Percentiles rank a stretch among this genome's conserved stretches.
Conservation (phyloP, 2,797 vertebrate genomes). For the Sebastes iracundus region DNA sequence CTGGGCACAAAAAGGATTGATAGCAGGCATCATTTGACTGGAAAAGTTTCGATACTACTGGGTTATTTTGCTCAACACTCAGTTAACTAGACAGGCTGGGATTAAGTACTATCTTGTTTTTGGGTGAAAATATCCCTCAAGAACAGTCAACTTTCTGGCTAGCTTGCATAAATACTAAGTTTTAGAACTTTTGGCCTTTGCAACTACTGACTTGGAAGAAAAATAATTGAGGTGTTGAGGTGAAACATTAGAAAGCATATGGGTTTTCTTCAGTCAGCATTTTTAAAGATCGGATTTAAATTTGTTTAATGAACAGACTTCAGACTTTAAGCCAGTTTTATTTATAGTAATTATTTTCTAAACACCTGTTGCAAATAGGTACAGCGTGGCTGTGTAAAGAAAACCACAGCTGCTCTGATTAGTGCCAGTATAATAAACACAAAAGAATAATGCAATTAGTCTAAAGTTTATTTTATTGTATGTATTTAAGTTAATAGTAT, state of each 20-base stretch:
- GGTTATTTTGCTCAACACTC: not conserved
- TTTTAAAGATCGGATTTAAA: not conserved
- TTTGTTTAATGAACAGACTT: not conserved
- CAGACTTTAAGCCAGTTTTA: not conserved
- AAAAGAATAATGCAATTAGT: not conserved
- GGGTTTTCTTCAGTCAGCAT: not conserved
- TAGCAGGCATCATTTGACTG: not conserved
- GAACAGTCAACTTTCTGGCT: not conserved
- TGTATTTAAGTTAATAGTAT: not conserved
- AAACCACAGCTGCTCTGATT: slow-evolving; percentile 2
- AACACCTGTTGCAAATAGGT: slow-evolving; percentile 6
- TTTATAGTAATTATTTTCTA: not conserved
- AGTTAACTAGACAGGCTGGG: not conserved
- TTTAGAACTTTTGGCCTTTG: not conserved
- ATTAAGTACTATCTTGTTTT: not conserved
- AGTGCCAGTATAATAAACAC: not conserved
- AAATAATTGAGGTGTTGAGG: not conserved
- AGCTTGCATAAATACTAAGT: not conserved
- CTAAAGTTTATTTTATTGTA: not conserved
- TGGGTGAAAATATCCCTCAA: not conserved
- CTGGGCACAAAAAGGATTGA: not conserved
- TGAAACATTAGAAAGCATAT: not conserved
- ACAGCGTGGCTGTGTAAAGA: not conserved
- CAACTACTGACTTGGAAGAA: not conserved
- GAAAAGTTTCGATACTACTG: not conserved